Base-by-base conservation (phyloP, 2,113 vertebrate species). In the Equus quagga region DNA sequence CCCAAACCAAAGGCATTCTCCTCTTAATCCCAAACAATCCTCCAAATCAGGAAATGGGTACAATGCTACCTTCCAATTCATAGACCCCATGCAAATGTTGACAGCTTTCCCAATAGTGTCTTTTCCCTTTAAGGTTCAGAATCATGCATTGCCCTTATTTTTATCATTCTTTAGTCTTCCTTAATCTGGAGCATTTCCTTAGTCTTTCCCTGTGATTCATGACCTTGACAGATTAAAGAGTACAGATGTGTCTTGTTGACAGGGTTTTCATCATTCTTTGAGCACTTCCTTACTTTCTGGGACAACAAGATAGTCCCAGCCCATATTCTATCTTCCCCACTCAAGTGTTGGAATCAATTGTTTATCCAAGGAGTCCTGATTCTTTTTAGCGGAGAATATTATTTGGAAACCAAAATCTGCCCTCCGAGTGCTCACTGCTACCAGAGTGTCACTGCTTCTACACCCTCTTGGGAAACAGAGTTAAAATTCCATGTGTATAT, bases 1-100 rank as follows among this genome's bases (percentile, higher is more conserved):
- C 46, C 44, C 15, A 21, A 81, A 91, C 69, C n/a, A 85, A 69
- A 85, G 31, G 60, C n/a, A 44, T 3, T 79, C 23, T 69, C 28
- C 21, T 76, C 41, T 49, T 62, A 93, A 91, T 72, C 14, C 21
- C 67, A 67, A 60, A 87, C 10, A 33, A 75, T 33, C 33, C 33
- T 91, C 24, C 49, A 75, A 33, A 67, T 75, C n/a, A 91, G 26
- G 49, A 87, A 94, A 94, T 75, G 76, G 82, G 82, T 60, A 62
- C 12, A 76, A 49, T 19, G 14, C n/a, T 81, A 51, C 65, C 19
- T 75, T 94, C 26, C 12, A 96, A 36, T 81, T 24, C 67, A 51
- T 33, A 86, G 19, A 33, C 9, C 8, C n/a, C 33, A 41, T 80
- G 73, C 18, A 73, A 49, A 91, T 91, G 72, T 80, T 81, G 46